phyloP scores from a whole-genome alignment of 1,140 invertebrate species.

The Ceratoteleas bidentatus region DNA sequence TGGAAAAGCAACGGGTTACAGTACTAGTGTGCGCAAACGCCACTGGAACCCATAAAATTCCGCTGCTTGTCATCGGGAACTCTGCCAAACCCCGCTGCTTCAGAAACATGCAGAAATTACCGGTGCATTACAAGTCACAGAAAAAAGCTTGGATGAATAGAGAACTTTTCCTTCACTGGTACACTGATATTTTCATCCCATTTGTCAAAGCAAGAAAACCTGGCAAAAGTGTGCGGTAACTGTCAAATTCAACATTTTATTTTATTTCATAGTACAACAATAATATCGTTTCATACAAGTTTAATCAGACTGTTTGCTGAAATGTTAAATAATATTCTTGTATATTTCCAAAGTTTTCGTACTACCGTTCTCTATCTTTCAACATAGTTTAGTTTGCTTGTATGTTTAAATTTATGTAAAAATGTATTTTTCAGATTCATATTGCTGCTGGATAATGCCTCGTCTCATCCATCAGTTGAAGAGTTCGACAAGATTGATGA shows the following conservation, averaged over 20 bases:
- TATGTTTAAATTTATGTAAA: conserved; percentile 1
- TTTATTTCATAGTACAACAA: conserved; percentile 2
- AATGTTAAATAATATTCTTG: no score
- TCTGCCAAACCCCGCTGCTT: conserved; percentile 65
- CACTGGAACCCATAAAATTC: conserved; percentile 56
- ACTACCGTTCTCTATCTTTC: neutral
- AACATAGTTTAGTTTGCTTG: neutral
- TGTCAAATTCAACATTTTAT: neutral
- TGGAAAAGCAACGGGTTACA: conserved; percentile 70
- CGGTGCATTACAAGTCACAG: conserved; percentile 52
- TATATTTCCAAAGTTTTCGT: no score
- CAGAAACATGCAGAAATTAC: conserved; percentile 52
- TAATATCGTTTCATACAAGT: conserved; percentile 2
- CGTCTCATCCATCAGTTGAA: conserved; percentile 73
- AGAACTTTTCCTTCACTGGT: conserved; percentile 58
- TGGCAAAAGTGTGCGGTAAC: conserved; percentile 8
- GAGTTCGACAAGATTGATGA: conserved; percentile 68
- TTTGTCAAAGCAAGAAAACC: conserved; percentile 16
- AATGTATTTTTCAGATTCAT: conserved; percentile 13
- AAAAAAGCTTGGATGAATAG: conserved; percentile 63
- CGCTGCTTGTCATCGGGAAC: conserved; percentile 32
- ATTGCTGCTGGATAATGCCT: conserved; percentile 78
- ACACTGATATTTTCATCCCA: conserved; percentile 46
- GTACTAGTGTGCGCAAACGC: conserved; percentile 69
- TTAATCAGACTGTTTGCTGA: neutral